Evolutionary conservation across 2,113 vertebrate species (phyloP).

Genomic region (Galemys pyrenaicus): DNA sequence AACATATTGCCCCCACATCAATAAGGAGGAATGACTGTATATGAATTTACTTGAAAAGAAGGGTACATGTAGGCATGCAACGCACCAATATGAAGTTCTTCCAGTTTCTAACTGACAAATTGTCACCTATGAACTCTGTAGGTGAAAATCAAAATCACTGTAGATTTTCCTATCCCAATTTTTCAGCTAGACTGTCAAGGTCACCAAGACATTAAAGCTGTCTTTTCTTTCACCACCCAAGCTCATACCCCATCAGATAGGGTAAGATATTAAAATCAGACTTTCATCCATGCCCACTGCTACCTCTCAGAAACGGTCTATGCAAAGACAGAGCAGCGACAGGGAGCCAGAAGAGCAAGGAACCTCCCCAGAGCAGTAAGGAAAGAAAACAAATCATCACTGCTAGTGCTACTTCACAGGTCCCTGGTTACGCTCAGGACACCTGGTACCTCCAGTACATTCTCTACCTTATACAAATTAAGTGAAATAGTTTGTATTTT

Average conservation of each 20-base stretch:
- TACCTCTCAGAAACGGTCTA: not conserved
- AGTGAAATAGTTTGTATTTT: constrained; percentile 8
- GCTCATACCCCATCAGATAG: too few relatives aligned
- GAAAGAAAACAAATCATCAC: not conserved
- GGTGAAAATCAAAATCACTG: constrained; percentile 47
- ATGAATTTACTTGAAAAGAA: not conserved
- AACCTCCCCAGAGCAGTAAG: not conserved
- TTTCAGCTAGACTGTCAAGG: constrained; percentile 7
- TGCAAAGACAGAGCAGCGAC: not conserved
- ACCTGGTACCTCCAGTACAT: not conserved
- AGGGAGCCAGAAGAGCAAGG: not conserved
- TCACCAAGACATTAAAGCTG: not conserved
- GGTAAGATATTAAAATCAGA: not conserved
- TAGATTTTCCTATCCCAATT: not conserved
- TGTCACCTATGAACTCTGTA: not conserved
- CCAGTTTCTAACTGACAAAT: not conserved
- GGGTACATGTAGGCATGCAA: not conserved
- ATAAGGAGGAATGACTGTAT: not conserved
- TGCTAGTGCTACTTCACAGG: not conserved
- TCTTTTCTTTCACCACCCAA: too few relatives aligned
- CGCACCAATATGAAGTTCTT: not conserved
- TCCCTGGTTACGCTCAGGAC: not conserved
- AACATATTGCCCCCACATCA: too few relatives aligned
- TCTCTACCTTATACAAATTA: constrained; percentile 17
- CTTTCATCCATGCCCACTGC: not conserved